Evolutionary conservation across 2,113 vertebrate genomes (phyloP).

Genomic region (Steatornis caripensis): DNA sequence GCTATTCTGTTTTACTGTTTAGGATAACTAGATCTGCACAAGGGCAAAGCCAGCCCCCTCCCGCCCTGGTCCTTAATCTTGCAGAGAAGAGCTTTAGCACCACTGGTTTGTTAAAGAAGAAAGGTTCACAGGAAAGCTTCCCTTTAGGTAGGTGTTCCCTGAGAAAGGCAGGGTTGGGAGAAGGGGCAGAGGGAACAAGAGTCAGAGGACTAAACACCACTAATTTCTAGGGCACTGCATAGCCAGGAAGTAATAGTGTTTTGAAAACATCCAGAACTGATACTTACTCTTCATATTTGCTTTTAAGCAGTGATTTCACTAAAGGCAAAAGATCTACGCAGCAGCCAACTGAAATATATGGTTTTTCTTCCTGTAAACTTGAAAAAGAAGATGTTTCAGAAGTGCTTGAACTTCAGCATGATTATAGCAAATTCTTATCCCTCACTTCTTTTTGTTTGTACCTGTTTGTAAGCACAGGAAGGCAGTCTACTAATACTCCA

Average conservation of each 20-base stretch:
- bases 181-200: background rate
- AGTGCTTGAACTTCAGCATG: background rate
- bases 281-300: slow-evolving; percentile 92
- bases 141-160: background rate
- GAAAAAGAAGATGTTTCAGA: slow-evolving; percentile 45
- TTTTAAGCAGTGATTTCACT: slow-evolving; percentile 84
- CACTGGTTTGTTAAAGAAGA: background rate
- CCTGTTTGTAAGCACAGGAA: slow-evolving; percentile 90
- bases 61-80: background rate
- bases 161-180: background rate
- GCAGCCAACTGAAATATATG: slow-evolving; percentile 84
- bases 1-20: background rate
- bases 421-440: background rate
- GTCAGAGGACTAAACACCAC: background rate
- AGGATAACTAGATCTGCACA: background rate
- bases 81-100: background rate
- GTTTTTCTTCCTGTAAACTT: slow-evolving; percentile 86
- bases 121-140: background rate
- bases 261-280: background rate
- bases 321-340: slow-evolving; percentile 92
- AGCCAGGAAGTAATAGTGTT: background rate
- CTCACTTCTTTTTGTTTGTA: slow-evolving; percentile 54
- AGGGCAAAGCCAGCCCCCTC: background rate
- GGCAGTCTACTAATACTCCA: slow-evolving; percentile 89
- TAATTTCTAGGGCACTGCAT: background rate